Base-by-base conservation (phyloP, 1,140 invertebrate genomes). In the Brachionus angularis region DNA sequence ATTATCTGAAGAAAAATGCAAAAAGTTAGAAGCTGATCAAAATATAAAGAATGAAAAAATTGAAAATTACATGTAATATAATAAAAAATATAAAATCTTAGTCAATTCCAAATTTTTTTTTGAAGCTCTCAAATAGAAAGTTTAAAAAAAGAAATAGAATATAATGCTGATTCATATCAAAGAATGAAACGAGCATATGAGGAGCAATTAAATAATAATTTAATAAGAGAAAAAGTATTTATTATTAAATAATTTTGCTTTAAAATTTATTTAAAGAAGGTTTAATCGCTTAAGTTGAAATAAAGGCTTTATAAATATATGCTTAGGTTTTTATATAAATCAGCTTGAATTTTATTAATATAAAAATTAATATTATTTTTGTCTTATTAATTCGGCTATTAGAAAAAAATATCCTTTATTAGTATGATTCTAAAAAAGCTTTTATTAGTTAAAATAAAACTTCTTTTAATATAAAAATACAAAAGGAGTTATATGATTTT, bases 141-240 rank as follows among this genome's bases (percentile, higher is more conserved):
- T 34, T 29, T 47, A 12, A 67, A 67, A 67, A 67, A 67, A 29
- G 62, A 67, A 36, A 47, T 67, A 10, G 62, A 67, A 67, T 33
- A 46, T 21, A 33, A 16, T 27, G 8, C n/a, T 12, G 62, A 67
- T 8, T 46, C 62, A 18, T 67, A 47, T 47, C 62, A 67, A 50
- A 67, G 36, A 47, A 50, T 50, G 42, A 67, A 67, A 34, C 39
- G 62, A 14, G 29, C 42, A 5, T 50, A 67, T n/a, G 62, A 67
- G 18, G 62, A 67, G 5, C 62, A 67, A 36, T 21, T 67, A 25
- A 67, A 47, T 14, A 27, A n/a, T 33, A 23, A 67, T 16, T 67
- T 67, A 14, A 50, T 50, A 12, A 46, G 34, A 29, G 62, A 67
- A 67, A 67, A 67, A 33, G 62, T 67, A 67, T 10, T 10, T 42